These are phyloP conservation scores for Megathymus violae DNA, from an alignment of 1,140 invertebrate genomes.

Conservation along the genomic window DNA sequence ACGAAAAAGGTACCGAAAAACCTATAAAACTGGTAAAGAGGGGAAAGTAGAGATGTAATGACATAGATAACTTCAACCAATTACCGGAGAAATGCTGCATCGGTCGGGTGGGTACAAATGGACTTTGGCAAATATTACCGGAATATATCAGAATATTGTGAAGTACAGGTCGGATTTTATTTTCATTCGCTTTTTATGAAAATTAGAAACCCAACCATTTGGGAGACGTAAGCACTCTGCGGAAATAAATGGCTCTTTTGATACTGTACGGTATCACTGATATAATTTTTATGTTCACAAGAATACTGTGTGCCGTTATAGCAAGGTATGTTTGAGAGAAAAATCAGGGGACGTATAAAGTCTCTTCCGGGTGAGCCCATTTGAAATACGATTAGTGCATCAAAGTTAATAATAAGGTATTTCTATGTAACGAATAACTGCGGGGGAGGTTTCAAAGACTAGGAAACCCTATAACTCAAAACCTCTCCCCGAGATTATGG, in stretches of 20 bases:
- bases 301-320: no score
- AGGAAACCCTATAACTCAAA: no score
- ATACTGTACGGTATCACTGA: slow-evolving; percentile 11
- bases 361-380: no score
- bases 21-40: slow-evolving; percentile 73
- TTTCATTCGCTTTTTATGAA: slow-evolving; percentile 49
- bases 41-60: slow-evolving; percentile 79
- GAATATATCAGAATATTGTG: slow-evolving; percentile 49
- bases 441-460: no score
- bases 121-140: slow-evolving; percentile 72
- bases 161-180: slow-evolving; percentile 46
- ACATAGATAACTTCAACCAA: slow-evolving; percentile 81
- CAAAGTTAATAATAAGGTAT: no score
- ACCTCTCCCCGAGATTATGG: no score
- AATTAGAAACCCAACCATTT: background rate
- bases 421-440: no score
- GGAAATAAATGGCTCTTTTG: slow-evolving; percentile 32
- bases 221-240: background rate
- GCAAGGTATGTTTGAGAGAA: no score
- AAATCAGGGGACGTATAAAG: no score
- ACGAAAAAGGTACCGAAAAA: slow-evolving; percentile 64
- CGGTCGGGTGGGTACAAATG: slow-evolving; percentile 72
- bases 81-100: slow-evolving; percentile 79
- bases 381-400: no score
- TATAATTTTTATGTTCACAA: no score